Conservation (phyloP, 2,888 invertebrate species). For the Drosophila siamana region DNA sequence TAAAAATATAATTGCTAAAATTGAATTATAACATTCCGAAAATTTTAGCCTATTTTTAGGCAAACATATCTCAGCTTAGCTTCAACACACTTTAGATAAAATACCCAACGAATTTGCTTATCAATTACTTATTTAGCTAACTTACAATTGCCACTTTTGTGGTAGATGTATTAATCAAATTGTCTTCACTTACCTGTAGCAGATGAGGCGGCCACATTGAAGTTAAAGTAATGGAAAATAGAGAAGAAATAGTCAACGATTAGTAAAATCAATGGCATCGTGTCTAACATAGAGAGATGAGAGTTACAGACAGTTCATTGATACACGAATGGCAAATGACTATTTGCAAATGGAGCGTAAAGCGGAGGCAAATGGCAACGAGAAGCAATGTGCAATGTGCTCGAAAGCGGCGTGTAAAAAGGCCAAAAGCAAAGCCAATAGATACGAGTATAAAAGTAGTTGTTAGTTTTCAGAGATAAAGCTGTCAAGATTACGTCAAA, state of each 20-base stretch:
- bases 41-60: too few species aligned
- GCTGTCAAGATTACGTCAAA: neutral
- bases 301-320: neutral
- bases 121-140: too few species aligned
- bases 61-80: too few species aligned
- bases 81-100: too few species aligned
- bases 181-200: conserved; percentile 35
- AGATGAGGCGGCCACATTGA: conserved; percentile 11
- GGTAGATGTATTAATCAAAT: neutral
- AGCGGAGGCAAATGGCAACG: conserved; percentile 37
- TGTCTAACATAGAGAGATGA: neutral
- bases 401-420: conserved; percentile 23
- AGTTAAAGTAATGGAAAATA: conserved; percentile 39
- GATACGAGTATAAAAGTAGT: neutral
- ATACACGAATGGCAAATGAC: conserved; percentile 16
- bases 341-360: conserved; percentile 34
- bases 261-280: conserved; percentile 22
- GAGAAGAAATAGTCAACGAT: conserved; percentile 32
- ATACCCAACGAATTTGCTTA: too few species aligned
- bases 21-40: too few species aligned
- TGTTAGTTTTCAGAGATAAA: neutral
- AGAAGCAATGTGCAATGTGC: conserved; percentile 50
- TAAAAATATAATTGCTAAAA: too few species aligned
- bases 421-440: conserved; percentile 16
- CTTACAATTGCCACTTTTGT: too few species aligned